A percentile compares a stretch with the other conserved stretches of the same genome.
Conservation (phyloP, 2,113 vertebrate genomes). For the Alaudala cheleensis region DNA sequence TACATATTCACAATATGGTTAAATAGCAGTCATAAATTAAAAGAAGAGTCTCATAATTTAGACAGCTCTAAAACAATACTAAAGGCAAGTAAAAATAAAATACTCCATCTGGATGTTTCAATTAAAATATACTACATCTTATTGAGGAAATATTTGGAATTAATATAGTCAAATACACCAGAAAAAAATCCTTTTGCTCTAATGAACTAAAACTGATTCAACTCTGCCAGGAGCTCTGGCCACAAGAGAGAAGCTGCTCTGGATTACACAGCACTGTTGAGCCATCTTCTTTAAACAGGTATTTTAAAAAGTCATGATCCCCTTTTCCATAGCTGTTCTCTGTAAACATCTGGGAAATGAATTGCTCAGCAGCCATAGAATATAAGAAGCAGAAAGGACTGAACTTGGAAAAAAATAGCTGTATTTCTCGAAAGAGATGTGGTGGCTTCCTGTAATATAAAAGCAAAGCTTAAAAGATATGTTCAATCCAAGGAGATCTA, state of each 20-base stretch:
- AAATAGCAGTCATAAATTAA: constrained; percentile 49
- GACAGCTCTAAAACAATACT: neutral
- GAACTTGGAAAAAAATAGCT: neutral
- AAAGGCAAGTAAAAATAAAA: constrained; percentile 34
- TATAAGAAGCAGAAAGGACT: neutral
- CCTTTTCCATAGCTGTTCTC: constrained; percentile 37
- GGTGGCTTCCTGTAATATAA: neutral
- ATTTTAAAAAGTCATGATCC: constrained; percentile 55
- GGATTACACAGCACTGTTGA: constrained; percentile 40
- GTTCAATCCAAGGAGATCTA: neutral
- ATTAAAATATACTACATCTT: neutral
- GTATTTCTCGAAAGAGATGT: neutral
- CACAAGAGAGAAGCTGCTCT: neutral
- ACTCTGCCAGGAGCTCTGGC: neutral
- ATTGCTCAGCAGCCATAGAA: neutral
- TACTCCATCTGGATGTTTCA: neutral
- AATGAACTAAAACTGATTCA: constrained; percentile 8
- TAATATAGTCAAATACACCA: constrained; percentile 1
- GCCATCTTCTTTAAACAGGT: constrained; percentile 49
- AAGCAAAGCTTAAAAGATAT: neutral
- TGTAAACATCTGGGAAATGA: constrained; percentile 61
- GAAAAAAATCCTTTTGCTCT: neutral
- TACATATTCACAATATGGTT: neutral
- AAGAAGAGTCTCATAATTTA: constrained; percentile 23
- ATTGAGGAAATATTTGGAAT: constrained; percentile 24